Evolutionary conservation across 2,888 invertebrate genomes (phyloP).

Genomic region (Xylocampa areola): DNA sequence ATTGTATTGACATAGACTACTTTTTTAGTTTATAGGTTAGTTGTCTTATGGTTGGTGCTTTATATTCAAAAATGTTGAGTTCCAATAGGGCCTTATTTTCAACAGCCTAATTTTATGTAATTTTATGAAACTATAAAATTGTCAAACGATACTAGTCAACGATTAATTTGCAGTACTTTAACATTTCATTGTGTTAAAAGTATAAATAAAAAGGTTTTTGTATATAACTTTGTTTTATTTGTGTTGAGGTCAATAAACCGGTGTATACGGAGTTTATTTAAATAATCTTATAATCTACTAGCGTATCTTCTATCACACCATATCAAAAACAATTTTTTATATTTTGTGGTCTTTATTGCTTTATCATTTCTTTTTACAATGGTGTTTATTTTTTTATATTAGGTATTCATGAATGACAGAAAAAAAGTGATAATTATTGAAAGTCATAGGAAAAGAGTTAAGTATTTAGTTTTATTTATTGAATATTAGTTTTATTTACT

Average conservation of each 20-base stretch:
- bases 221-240: conserved; percentile 45
- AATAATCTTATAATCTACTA: no score
- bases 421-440: no score
- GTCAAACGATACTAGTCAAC: conserved; percentile 26
- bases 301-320: no score
- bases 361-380: no score
- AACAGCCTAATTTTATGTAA: conserved; percentile 10
- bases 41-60: conserved; percentile 11
- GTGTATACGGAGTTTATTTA: neutral
- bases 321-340: no score
- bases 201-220: conserved; percentile 56
- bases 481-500: no score
- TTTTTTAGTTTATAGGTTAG: neutral
- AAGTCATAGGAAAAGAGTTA: no score
- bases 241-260: conserved; percentile 7
- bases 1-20: no score
- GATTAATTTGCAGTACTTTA: conserved; percentile 41
- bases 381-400: no score
- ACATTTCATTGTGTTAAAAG: conserved; percentile 47
- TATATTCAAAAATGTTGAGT: conserved; percentile 38
- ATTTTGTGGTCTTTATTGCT: no score
- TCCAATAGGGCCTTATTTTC: conserved; percentile 34
- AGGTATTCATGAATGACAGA: no score
- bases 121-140: conserved; percentile 34
- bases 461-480: no score